Conservation (phyloP, 2,888 invertebrate species). For the Cosmorhoe ocellata region DNA sequence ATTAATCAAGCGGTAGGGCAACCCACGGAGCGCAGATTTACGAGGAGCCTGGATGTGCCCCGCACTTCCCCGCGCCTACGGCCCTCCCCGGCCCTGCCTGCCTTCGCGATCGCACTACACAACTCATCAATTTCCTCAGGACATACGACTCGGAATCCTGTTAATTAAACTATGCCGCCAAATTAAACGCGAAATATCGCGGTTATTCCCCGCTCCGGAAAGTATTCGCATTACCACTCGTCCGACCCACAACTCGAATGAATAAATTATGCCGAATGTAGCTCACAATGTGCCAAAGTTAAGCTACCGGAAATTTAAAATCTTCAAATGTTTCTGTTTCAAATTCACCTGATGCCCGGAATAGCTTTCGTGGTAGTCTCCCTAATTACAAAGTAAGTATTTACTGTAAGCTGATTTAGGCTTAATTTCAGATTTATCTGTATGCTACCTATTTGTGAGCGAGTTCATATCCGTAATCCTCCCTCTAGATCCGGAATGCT, state of each 20-base stretch:
- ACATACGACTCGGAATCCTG: conserved; percentile 69
- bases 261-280: conserved; percentile 29
- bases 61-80: conserved; percentile 16
- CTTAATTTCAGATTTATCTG: no score
- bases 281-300: conserved; percentile 22
- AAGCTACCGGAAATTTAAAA: conserved; percentile 24
- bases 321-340: conserved; percentile 22
- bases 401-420: background rate
- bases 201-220: conserved; percentile 32
- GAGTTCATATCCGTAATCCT: no score
- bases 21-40: conserved; percentile 69
- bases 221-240: conserved; percentile 42
- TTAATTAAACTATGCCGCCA: conserved; percentile 76
- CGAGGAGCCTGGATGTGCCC: conserved; percentile 50
- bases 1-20: conserved; percentile 66
- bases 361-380: background rate
- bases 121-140: conserved; percentile 76
- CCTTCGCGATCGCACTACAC: conserved; percentile 50
- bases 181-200: conserved; percentile 59
- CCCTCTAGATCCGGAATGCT: no score
- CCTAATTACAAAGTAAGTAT: background rate
- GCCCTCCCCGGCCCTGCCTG: conserved; percentile 3
- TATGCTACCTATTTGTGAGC: no score
- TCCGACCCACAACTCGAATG: conserved; percentile 19
- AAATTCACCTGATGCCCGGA: conserved; percentile 15